Base-by-base conservation (phyloP, 2,888 invertebrate genomes). In the Eupithecia exiguata region DNA sequence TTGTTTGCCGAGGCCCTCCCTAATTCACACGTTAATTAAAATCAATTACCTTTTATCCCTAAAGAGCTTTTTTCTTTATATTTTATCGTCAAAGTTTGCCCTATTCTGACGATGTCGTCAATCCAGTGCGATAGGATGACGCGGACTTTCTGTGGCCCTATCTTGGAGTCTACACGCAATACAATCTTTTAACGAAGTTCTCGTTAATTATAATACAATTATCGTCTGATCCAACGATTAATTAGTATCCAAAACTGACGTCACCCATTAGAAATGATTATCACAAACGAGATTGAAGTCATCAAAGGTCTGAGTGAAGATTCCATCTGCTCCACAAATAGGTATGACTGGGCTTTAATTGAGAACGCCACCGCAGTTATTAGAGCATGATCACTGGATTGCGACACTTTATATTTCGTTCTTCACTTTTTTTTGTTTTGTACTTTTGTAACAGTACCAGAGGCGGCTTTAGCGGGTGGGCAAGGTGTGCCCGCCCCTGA, bases 261-360 rank as follows among this genome's bases (percentile, higher is more conserved):
- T 73, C 65, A 73, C 46, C 68, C 40, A 49, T 25, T 38, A 69
- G 25, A 25, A 65, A 43, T 61, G 46, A 67, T 74, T 53, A 75
- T 66, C 74, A 71, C 71, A 74, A 61, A 73, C 68, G 61, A 58
- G 70, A 72, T 77, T 71, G 46, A 73, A 76, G 72, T 70, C 40
- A 14, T 72, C 74, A 76, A 74, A 67, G 76, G 43, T 40, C 66
- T 58, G 70, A 63, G 36, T 53, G 65, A 74, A 73, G 76, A 71
- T 74, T 63, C 18, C 62, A 72, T 72, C 76, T 62, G 74, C 63
- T 72, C 76, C 74, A 73, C 69, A 71, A 79, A 77, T 79, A 76
- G 77, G 76, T 74, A 77, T 74, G 73, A 76, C 69, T 53, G 43
- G 16, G n/a, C 40, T 38, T 68, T 75, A 74, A 74, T 75, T 75